Evolutionary conservation across 2,888 invertebrate genomes (phyloP).

Genomic region (Euzophera pinguis): DNA sequence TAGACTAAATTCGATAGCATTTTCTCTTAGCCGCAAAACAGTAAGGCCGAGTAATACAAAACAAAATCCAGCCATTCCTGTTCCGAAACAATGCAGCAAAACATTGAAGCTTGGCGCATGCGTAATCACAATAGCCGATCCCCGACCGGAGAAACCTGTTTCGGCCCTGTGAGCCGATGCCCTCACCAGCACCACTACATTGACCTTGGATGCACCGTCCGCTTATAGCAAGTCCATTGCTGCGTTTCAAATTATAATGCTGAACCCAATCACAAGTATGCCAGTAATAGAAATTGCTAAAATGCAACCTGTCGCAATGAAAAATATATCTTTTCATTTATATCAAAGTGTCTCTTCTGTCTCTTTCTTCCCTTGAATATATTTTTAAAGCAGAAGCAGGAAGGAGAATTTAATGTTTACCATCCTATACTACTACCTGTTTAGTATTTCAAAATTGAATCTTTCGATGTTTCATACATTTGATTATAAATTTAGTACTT

Average conservation of each 20-base stretch:
- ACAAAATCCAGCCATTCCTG: constrained; percentile 2
- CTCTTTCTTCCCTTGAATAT: too few relatives aligned
- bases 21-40: not conserved
- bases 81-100: constrained; percentile 13
- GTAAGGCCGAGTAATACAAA: not conserved
- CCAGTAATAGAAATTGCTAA: not conserved
- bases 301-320: not conserved
- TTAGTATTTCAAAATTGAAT: too few relatives aligned
- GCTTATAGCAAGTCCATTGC: not conserved
- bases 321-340: not conserved
- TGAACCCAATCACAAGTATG: not conserved
- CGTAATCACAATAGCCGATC: constrained; percentile 16
- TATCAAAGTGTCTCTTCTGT: too few relatives aligned
- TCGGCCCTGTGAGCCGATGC: constrained; percentile 16
- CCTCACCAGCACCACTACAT: constrained; percentile 12
- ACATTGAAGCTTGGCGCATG: constrained; percentile 10
- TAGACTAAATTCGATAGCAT: too few relatives aligned
- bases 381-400: too few relatives aligned
- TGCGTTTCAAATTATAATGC: not conserved
- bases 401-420: too few relatives aligned
- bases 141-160: constrained; percentile 20
- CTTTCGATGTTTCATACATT: too few relatives aligned
- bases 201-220: constrained; percentile 20
- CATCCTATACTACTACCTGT: too few relatives aligned
- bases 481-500: too few relatives aligned